phyloP scores from a whole-genome alignment of 2,113 vertebrate species.

The Prochilodus magdalenae region DNA sequence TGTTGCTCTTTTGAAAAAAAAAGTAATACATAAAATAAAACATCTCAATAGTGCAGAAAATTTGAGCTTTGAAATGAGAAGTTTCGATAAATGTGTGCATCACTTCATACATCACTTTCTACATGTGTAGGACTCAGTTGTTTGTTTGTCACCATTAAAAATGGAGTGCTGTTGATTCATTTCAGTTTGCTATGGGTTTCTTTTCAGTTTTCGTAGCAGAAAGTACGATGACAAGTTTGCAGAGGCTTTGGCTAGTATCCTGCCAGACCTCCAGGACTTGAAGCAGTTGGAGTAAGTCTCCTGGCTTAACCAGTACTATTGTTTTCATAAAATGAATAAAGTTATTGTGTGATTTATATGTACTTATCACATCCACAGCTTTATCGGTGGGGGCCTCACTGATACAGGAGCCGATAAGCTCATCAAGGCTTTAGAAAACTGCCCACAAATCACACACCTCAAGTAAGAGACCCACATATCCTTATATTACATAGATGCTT shows the following conservation, averaged over 20 bases:
- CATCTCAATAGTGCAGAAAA: no score
- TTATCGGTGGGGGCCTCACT: conserved; percentile 79
- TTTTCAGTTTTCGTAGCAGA: conserved; percentile 84
- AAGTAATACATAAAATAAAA: no score
- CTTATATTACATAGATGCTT: background rate
- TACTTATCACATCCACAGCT: conserved; percentile 66
- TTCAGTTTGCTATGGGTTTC: conserved; percentile 15
- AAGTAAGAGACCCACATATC: conserved; percentile 72
- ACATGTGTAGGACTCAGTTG: background rate
- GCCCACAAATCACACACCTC: conserved; percentile 81
- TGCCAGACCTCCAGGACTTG: conserved; percentile 77
- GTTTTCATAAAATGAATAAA: background rate
- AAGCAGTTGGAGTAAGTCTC: conserved; percentile 84
- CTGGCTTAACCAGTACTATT: background rate
- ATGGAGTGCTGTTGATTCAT: background rate
- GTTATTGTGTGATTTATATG: background rate
- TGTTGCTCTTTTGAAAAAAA: no score
- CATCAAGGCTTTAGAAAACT: conserved; percentile 74
- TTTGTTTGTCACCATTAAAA: background rate
- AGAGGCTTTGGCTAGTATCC: conserved; percentile 78
- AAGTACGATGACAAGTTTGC: conserved; percentile 85
- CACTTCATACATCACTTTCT: no score
- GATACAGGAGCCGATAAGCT: conserved; percentile 76
- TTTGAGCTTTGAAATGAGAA: no score
- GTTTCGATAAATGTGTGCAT: no score